These are phyloP conservation scores for Syrrhaptes paradoxus DNA, from an alignment of 2,113 vertebrate genomes.

Conservation along the genomic window DNA sequence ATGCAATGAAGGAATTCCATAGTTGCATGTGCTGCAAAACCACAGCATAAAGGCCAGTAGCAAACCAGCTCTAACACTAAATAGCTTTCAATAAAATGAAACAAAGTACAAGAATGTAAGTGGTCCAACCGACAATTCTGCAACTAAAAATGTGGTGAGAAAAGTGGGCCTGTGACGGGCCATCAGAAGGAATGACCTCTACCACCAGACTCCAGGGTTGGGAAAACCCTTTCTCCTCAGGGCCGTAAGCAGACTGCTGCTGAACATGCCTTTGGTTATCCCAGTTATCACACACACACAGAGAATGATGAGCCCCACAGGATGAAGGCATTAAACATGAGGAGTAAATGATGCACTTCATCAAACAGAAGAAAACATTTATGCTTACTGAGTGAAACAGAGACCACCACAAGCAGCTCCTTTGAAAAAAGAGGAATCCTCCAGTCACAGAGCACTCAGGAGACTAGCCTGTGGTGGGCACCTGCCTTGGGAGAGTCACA, in stretches of 20 bases:
- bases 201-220: fast-evolving
- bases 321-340: background rate
- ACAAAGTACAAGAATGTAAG: background rate
- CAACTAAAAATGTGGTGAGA: background rate
- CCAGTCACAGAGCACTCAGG: fast-evolving
- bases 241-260: fast-evolving
- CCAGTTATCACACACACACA: background rate
- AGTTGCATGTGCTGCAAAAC: fast-evolving
- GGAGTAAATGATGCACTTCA: too few species aligned
- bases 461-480: fast-evolving
- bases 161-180: fast-evolving
- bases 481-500: too few species aligned
- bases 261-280: fast-evolving
- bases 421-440: fast-evolving
- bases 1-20: background rate
- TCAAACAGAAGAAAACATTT: background rate
- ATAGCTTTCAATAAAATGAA: background rate
- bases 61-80: background rate
- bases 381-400: fast-evolving
- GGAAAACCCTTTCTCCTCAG: background rate
- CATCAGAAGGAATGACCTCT: background rate
- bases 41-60: fast-evolving
- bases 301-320: background rate
- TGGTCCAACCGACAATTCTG: too few species aligned
- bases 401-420: fast-evolving